Conservation (phyloP, 2,797 vertebrate genomes). For the Xenops minutus region DNA sequence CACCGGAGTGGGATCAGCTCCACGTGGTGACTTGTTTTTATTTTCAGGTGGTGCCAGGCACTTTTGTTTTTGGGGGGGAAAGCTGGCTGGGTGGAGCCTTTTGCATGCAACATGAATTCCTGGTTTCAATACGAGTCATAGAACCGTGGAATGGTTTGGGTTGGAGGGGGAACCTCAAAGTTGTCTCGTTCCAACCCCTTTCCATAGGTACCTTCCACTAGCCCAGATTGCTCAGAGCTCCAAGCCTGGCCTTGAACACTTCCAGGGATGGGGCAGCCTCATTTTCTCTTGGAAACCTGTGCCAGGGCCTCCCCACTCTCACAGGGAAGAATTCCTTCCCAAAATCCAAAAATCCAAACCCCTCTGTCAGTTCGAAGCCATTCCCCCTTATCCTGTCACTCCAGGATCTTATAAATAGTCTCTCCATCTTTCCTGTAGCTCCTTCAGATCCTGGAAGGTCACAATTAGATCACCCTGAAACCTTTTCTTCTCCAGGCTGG, state of each 20-base stretch:
- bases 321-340: not conserved
- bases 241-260: accelerated
- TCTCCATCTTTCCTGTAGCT: not conserved
- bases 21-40: not conserved
- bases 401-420: accelerated
- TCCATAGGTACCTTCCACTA: not conserved
- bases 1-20: not conserved
- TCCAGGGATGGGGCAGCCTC: not conserved
- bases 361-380: not conserved
- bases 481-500: not conserved
- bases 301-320: not conserved
- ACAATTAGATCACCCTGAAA: not conserved
- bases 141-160: not conserved
- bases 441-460: not conserved
- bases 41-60: not conserved
- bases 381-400: no score
- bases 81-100: not conserved
- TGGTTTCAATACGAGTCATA: accelerated
- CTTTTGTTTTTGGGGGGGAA: not conserved
- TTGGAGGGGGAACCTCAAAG: not conserved
- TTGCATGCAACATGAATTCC: not conserved
- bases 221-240: not conserved
- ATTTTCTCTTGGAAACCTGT: accelerated
- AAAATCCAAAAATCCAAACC: not conserved
- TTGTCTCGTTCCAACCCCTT: not conserved